phyloP scores from a whole-genome alignment of 2,888 invertebrate genomes.

The Pterobdella sp. region DNA sequence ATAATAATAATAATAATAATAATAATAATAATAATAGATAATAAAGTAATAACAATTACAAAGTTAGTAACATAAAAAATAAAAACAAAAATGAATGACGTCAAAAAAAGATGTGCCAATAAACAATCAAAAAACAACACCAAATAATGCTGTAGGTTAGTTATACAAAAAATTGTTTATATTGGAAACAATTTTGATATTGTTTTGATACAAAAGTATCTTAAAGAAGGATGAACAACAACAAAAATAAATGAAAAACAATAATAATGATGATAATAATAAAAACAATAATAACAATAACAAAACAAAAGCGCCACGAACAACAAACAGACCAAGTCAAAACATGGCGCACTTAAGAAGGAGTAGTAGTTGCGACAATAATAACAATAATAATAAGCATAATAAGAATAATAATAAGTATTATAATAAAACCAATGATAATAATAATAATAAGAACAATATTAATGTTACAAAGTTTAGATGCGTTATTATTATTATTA shows the following conservation, averaged over 20 bases:
- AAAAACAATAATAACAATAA: background rate
- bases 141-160: too few species aligned
- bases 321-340: background rate
- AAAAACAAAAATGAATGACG: background rate
- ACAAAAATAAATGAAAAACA: background rate
- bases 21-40: background rate
- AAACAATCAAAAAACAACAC: too few species aligned
- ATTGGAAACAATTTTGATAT: too few species aligned
- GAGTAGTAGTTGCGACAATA: conserved; percentile 14
- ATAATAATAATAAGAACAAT: conserved; percentile 13
- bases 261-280: background rate
- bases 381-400: conserved; percentile 10
- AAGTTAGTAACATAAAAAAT: background rate
- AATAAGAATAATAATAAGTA: conserved; percentile 10
- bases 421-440: conserved; percentile 11
- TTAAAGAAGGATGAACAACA: too few species aligned
- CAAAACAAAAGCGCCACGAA: background rate
- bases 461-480: conserved; percentile 9
- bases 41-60: background rate
- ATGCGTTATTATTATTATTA: conserved; percentile 8
- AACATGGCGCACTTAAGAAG: background rate
- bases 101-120: too few species aligned
- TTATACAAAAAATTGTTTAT: too few species aligned
- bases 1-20: background rate
- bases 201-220: background rate